A percentile compares a stretch with the other conserved stretches of the same genome.
phyloP scores from a whole-genome alignment of 2,797 vertebrate species.

The Clamator glandarius region DNA sequence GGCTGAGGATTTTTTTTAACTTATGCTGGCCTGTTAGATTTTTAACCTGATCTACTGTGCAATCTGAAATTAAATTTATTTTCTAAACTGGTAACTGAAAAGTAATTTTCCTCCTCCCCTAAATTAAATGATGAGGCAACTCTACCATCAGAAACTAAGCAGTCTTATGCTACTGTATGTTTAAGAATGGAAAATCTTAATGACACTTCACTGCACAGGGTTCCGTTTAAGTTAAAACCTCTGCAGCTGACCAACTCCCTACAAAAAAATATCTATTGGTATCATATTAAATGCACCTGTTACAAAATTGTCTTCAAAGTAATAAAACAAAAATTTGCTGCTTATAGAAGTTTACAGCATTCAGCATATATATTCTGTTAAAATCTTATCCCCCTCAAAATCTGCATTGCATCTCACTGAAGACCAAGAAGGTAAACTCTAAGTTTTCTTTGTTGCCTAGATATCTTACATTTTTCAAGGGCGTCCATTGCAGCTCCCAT shows the following conservation, averaged over 20 bases:
- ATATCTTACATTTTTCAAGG: conserved; percentile 96
- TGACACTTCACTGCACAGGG: neutral
- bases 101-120: neutral
- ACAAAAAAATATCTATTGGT: neutral
- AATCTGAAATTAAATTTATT: neutral
- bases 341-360: neutral
- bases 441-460: neutral
- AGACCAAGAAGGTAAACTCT: neutral
- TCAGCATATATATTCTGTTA: neutral
- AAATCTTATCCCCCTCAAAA: conserved; percentile 1
- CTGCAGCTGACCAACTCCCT: neutral
- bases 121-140: neutral
- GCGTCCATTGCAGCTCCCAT: conserved; percentile 99
- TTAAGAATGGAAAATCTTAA: neutral
- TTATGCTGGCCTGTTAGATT: neutral
- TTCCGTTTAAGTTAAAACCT: neutral
- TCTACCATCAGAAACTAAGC: neutral
- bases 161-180: neutral
- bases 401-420: neutral
- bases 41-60: neutral
- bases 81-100: neutral
- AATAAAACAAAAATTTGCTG: neutral
- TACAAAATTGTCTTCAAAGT: neutral
- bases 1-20: neutral
- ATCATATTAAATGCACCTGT: neutral